Evolutionary conservation across 2,113 vertebrate genomes (phyloP), one percentile per base, ranked within the genome.

Genomic region (Smithornis capensis): DNA sequence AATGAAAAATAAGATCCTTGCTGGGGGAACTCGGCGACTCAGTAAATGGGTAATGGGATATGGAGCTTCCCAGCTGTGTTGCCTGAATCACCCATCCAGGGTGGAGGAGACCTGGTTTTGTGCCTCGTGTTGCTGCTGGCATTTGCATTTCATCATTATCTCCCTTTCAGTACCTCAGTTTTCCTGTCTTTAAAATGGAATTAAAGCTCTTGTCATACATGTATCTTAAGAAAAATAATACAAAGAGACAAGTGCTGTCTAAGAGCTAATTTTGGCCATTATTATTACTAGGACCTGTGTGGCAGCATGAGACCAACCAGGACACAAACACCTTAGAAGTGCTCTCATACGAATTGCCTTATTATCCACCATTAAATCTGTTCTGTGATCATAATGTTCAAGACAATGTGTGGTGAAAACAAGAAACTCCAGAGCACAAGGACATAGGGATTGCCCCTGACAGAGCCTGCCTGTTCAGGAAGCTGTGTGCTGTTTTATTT

Each of bases 1-100:
- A 89, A 95, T 83, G 87, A 81, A 95, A 83, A 93, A 91, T 69
- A 83, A 89, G 81, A 91, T 78, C 40, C 59, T 81, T 87, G 84
- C 90, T 68, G 71, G 27, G 94, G 81, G 33, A 91, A 22, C 68
- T 86, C 76, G 16, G 17, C 14, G 0, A 29, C 57, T 89, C 85
- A 27, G 70, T 81, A 5, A 63, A 77, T 28, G 74, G 69, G n/a
- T 89, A 93, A 93, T 64, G 63, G 90, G 59, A 80, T 91, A 71
- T 80, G 83, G 67, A 94, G 84, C 44, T 92, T 89, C 78, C 73
- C 88, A 53, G 6, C 90, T 73, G 89, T 38, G 82, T 84, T 91
- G 74, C 78, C 78, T 74, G 50, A 25, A 94, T 91, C 33, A 37
- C 63, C 76, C 71, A 25, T 81, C 67, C 63, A 49, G 63, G 81